Base-by-base conservation (phyloP, 2,797 vertebrate species). In the Lutra lutra region DNA sequence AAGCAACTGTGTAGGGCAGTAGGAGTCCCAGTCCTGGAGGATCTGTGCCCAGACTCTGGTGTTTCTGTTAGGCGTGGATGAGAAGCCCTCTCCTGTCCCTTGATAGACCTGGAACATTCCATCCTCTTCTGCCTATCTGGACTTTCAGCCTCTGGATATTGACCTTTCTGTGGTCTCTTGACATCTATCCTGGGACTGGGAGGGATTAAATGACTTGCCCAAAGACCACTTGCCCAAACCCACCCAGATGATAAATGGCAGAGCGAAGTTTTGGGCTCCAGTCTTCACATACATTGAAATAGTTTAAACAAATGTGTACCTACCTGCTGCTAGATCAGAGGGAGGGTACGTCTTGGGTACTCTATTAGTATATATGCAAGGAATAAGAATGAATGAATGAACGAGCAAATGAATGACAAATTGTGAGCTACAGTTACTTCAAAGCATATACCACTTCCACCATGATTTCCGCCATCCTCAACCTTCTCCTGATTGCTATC, bases 1-100 rank as follows among this genome's bases (percentile, higher is more conserved):
- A 43, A 29, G 13, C 0, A 2, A 56, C 27, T 25, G 4, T 5
- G 0, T 2, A 17, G 9, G 27, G 66, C 27, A 54, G 32, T 32
- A 29, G 5, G 38, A 54, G 9, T 15, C 29, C 32, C 8, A 35
- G 21, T 79, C 38, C 3, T 3, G 0, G 1, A 38, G 86, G 77
- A 56, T 43, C 25, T 58, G 43, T 25, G 21, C 25, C 48, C 58
- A 7, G 5, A 72, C 32, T 56, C 38, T 38, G 43, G 79, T 14
- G n/a, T 43, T 54, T 85, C 62, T 73, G 29, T 58, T 21, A 40
- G 17, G 29, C 14, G 38, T 3, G 5, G 35, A n/a, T 12, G 21
- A 86, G 73, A 86, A 92, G 29, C 48, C 25, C 43, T 13, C 2
- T 27, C 9, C 17, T 25, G 3, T 3, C 23, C 54, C 5, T 29